phyloP scores from a whole-genome alignment of 1,140 invertebrate species.

The Mactra quadrangularis region DNA sequence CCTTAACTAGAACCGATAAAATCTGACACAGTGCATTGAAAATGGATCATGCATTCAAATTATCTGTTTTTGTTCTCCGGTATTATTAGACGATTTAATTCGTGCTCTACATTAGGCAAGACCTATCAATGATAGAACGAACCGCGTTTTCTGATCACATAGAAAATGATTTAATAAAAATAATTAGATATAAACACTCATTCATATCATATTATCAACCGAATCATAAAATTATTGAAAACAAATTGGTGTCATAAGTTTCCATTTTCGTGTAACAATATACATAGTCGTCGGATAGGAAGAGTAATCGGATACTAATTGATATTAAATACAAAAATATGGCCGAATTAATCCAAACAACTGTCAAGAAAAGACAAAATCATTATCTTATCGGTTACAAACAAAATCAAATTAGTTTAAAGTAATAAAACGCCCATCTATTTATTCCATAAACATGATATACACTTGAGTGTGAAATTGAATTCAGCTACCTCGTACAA shows the following conservation, averaged over 20 bases:
- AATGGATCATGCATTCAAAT: too few relatives aligned
- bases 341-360: constrained; percentile 23
- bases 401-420: constrained; percentile 25
- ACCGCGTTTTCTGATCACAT: too few relatives aligned
- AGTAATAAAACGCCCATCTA: constrained; percentile 33
- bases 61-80: too few relatives aligned
- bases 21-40: too few relatives aligned
- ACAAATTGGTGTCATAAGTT: constrained; percentile 25
- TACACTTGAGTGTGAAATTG: constrained; percentile 7
- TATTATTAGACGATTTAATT: too few relatives aligned
- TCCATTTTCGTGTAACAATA: constrained; percentile 36
- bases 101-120: too few relatives aligned
- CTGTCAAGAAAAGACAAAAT: background rate
- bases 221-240: constrained; percentile 14
- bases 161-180: too few relatives aligned
- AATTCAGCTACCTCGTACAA: too few relatives aligned
- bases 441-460: constrained; percentile 32
- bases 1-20: too few relatives aligned
- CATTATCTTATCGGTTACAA: constrained; percentile 4
- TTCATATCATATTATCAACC: too few relatives aligned
- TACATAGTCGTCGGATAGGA: constrained; percentile 9
- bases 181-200: too few relatives aligned
- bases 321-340: constrained; percentile 36
- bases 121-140: too few relatives aligned
- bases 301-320: constrained; percentile 21